Evolutionary conservation across 2,888 invertebrate species (phyloP).

Genomic region (Papilio demoleus): DNA sequence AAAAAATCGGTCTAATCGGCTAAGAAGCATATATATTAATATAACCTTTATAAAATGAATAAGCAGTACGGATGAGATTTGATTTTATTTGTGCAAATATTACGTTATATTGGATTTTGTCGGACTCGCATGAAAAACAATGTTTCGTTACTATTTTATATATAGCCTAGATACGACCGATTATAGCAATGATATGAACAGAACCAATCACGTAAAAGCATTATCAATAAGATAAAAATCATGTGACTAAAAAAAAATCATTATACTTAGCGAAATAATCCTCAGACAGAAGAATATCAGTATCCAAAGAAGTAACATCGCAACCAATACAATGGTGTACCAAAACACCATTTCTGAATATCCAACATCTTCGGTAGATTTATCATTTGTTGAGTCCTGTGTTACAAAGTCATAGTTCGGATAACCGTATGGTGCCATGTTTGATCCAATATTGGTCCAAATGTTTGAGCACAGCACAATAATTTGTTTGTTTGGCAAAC

Average conservation of each 20-base stretch:
- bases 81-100: too few species aligned
- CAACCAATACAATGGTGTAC: constrained; percentile 67
- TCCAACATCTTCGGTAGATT: constrained; percentile 47
- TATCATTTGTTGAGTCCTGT: constrained; percentile 46
- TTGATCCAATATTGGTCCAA: constrained; percentile 9
- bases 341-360: constrained; percentile 67
- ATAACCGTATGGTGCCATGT: constrained; percentile 67
- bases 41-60: too few species aligned
- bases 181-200: neutral
- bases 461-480: constrained; percentile 39
- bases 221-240: constrained; percentile 28
- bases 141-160: too few species aligned
- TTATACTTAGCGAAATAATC: constrained; percentile 64
- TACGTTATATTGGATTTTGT: too few species aligned
- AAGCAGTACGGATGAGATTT: too few species aligned
- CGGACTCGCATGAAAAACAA: too few species aligned
- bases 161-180: neutral
- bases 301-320: constrained; percentile 68
- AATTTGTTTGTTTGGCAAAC: constrained; percentile 12
- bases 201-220: neutral
- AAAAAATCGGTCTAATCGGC: too few species aligned
- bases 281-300: constrained; percentile 68
- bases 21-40: too few species aligned
- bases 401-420: constrained; percentile 57
- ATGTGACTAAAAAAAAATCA: constrained; percentile 38